Base-by-base conservation (phyloP, 2,797 vertebrate species). In the Enteromius argenteus region DNA sequence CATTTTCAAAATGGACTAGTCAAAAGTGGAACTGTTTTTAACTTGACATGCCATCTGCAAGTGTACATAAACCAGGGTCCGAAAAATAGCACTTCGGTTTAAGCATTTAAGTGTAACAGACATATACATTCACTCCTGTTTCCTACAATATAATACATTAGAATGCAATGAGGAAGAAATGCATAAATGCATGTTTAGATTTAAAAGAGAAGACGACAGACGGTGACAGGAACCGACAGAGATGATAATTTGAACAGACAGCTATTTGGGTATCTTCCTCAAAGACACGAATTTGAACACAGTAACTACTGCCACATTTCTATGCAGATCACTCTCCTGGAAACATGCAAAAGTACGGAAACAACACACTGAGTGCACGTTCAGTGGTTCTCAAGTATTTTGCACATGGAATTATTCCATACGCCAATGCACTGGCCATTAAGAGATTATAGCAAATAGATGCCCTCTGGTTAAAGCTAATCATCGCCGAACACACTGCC, bases 401-500 rank as follows among this genome's bases (percentile, higher is more conserved):
- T 69, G 32, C 35, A 42, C 56, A 39, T 53, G 30, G 72, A 56
- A 39, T 67, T 62, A 46, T 64, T 76, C 32, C 44, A 42, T 76
- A 83, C 1, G 46, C 32, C 11, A 53, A 1, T 76, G 81, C 81
- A 56, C 30, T 58, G 73, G 69, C 46, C 37, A 56, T 76, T 83
- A 76, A 58, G 21, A 83, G 81, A 83, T 77, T 77, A 76, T 56
- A 27, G 62, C 46, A 83, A 68, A 44, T 49, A 68, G 10, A 83
- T 13, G 7, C 81, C 81, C 64, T 44, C 81, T 67, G 60, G 71
- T 76, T 68, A 68, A 53, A 83, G 73, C 62, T 76, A 83, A 76
- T 83, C 81, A 77, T 83, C 58, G 5, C 46, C 19, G 23, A 76
- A 83, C 81, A 83, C 73, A 17, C 11, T 13, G 73, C 6, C 72